These are phyloP conservation scores for Empis stercorea DNA, from an alignment of 2,888 invertebrate genomes.

Conservation along the genomic window DNA sequence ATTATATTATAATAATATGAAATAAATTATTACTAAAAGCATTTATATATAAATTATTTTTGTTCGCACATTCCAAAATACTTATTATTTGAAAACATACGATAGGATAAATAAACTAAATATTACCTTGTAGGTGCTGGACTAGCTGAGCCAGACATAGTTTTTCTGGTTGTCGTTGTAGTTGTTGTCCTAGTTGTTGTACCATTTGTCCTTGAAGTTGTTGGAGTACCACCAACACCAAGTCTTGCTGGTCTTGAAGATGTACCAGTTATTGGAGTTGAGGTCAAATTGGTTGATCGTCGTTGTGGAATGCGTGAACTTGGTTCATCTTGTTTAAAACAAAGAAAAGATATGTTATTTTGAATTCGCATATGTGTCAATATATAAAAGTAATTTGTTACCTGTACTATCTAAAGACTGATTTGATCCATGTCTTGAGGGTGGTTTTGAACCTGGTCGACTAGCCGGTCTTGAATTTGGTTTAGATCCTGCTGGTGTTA, in stretches of 20 bases:
- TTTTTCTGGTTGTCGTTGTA: conserved; percentile 44
- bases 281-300: conserved; percentile 46
- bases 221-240: conserved; percentile 47
- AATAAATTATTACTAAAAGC: too few species aligned
- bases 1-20: too few species aligned
- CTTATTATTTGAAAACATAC: too few species aligned
- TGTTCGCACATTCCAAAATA: too few species aligned
- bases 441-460: conserved; percentile 79
- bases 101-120: too few species aligned
- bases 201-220: conserved; percentile 47
- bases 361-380: neutral
- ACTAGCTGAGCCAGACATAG: conserved; percentile 65
- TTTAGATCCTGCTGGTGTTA: conserved; percentile 67
- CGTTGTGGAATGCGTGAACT: conserved; percentile 74
- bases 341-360: neutral
- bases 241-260: conserved; percentile 42
- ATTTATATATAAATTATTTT: too few species aligned
- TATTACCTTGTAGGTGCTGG: conserved; percentile 64
- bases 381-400: conserved; percentile 26
- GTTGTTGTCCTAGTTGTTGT: conserved; percentile 39
- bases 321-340: conserved; percentile 52
- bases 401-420: conserved; percentile 81
- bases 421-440: conserved; percentile 86
- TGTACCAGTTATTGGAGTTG: conserved; percentile 41
- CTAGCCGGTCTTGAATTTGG: conserved; percentile 78